Evolutionary conservation across 1,140 invertebrate species (phyloP), one percentile per base, ranked within the genome.

Genomic region (Megathymus violae): DNA sequence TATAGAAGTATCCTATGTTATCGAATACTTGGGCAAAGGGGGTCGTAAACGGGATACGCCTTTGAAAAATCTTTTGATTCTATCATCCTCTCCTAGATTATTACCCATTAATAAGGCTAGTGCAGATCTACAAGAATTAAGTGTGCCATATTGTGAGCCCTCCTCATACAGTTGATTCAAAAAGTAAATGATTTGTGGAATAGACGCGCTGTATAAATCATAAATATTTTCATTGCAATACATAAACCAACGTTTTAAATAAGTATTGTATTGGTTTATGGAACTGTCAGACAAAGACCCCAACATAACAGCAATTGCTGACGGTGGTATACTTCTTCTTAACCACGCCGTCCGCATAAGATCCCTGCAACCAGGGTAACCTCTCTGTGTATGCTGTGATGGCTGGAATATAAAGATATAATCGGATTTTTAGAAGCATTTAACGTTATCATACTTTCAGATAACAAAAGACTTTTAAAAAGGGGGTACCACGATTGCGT

Each of bases 401-500:
- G 40, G 15, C 41, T 44, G n/a, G 15, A 44, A 44, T 43, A 11
- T 11, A 14, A n/a, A 14, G 40, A 9, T 13, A 14, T 13, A 14
- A 43, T 43, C 6, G 40, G 40, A 5, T 22, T 22, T 22, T 22
- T 22, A 22, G 2, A 3, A 22, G 19, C 19, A 2, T 22, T 22
- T 3, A 22, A 22, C 19, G 19, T 64, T n/a, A n/a, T n/a, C 27
- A 16, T n/a, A n/a, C n/a, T n/a, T n/a, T n/a, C n/a, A n/a, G n/a
- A 46, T 52, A 5, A 59, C 34, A 7, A 62, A 15, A 71, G 36
- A 14, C 25, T 54, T 46, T 47, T 64, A 65, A 63, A 76, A 7
- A 78, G 10, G 6, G 78, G 75, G 34, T 62, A 78, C 76, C 75
- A 78, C 1, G 73, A 61, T 43, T 76, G 69, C 3, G 70, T 68